These are phyloP conservation scores for Rhinogobio ventralis DNA, from an alignment of 2,797 vertebrate species.

Conservation along the genomic window DNA sequence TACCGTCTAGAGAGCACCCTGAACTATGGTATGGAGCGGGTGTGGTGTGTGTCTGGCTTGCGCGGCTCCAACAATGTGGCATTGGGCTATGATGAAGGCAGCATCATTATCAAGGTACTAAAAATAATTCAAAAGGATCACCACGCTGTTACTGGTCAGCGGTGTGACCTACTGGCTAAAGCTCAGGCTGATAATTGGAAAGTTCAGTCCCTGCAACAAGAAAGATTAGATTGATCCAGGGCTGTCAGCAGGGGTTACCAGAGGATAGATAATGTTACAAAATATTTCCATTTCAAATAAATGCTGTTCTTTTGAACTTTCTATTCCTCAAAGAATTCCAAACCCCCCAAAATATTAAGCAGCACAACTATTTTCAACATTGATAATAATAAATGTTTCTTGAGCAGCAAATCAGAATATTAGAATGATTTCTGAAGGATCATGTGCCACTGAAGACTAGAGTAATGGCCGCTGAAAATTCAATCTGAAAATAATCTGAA, in stretches of 20 bases:
- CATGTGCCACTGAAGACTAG: background rate
- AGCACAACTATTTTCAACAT: background rate
- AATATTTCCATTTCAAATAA: too few relatives aligned
- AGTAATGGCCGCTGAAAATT: background rate
- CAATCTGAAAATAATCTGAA: background rate
- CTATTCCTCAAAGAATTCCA: background rate
- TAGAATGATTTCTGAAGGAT: background rate
- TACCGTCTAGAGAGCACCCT: constrained; percentile 96
- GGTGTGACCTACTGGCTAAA: background rate
- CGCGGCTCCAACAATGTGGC: constrained; percentile 97
- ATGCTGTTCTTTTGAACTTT: too few relatives aligned
- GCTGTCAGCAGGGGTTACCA: background rate
- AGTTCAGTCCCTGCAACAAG: background rate
- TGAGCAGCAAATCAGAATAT: background rate
- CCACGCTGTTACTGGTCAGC: background rate
- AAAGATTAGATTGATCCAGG: background rate
- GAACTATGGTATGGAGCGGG: constrained; percentile 97
- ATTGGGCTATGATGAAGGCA: constrained; percentile 96
- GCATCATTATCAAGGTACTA: constrained; percentile 96
- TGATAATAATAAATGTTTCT: background rate
- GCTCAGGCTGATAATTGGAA: constrained; percentile 3
- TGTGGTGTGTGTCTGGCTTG: constrained; percentile 96
- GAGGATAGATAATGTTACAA: background rate
- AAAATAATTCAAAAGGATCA: background rate
- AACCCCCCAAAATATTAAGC: background rate